Evolutionary conservation across 2,113 vertebrate genomes (phyloP), one percentile per base, ranked within the genome.

Genomic region (Cacatua alba): DNA sequence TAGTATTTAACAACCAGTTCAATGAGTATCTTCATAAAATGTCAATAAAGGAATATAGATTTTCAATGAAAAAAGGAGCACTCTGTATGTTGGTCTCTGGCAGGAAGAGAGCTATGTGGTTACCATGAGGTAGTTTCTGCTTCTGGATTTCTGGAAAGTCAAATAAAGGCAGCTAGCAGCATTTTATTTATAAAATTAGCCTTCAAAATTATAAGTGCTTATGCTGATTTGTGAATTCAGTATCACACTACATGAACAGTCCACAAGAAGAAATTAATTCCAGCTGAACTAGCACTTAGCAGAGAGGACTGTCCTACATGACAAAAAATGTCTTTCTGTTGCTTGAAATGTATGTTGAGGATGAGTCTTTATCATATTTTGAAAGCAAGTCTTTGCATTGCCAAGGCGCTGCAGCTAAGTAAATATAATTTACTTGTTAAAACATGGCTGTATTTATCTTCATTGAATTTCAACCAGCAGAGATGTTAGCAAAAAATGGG

Each of bases 121-220:
- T 89, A 91, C 77, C 59, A 63, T 78, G 53, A 86, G 33, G 62
- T 65, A 17, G 17, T 48, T 70, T 75, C 88, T 80, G 48, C 19
- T 83, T 88, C 92, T 83, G 62, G 51, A 64, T 71, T 81, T 85
- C 75, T 89, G 88, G 90, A 84, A 87, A 94, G 70, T 65, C 43
- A 97, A 88, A 68, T 65, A 41, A 77, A 44, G 79, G 65, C 13
- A 92, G 37, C 55, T 37, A 90, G 55, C 14, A 91, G 39, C 49
- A 88, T 83, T 94, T 87, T 80, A 76, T 55, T 88, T 88, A 59
- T 13, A 49, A 53, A 29, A 43, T 48, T 90, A 88, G 17, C 57
- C 51, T 60, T 60, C 41, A 83, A 39, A 86, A 51, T 35, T 57
- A 86, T 85, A 24, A 21, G 46, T 82, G 28, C 9, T 92, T 90